Evolutionary conservation across 2,113 vertebrate species (phyloP).

Genomic region (Mobula hypostoma): DNA sequence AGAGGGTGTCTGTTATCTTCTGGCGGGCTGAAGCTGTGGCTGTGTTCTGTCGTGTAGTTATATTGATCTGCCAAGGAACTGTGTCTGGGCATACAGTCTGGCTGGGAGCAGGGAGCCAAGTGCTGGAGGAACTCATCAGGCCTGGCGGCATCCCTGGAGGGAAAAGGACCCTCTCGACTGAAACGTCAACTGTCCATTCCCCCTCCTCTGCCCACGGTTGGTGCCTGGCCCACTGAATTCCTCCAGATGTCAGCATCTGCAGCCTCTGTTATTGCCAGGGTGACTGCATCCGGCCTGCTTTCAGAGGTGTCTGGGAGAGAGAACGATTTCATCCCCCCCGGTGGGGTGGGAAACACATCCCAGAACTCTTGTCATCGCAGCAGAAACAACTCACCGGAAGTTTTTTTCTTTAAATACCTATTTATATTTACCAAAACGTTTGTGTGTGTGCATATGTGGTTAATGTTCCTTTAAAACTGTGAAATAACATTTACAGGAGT

Average conservation of each 20-base stretch:
- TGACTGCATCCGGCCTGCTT: neutral
- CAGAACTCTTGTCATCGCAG: neutral
- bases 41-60: neutral
- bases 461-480: neutral
- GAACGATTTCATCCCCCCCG: neutral
- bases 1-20: no score
- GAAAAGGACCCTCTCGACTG: no score
- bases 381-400: neutral
- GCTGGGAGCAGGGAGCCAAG: no score
- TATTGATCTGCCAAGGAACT: neutral
- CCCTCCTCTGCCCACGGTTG: no score
- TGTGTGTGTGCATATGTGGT: neutral
- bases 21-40: no score
- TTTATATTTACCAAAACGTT: neutral
- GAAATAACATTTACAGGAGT: neutral
- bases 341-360: neutral
- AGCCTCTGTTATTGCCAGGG: no score
- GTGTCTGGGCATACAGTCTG: no score
- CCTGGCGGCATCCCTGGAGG: no score
- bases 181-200: no score
- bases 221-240: no score
- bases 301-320: neutral
- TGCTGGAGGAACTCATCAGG: no score
- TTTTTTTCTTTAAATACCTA: neutral
- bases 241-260: no score